These are phyloP conservation scores for Caenorhabditis sp. DNA, from an alignment of 2,888 invertebrate genomes.

Conservation along the genomic window DNA sequence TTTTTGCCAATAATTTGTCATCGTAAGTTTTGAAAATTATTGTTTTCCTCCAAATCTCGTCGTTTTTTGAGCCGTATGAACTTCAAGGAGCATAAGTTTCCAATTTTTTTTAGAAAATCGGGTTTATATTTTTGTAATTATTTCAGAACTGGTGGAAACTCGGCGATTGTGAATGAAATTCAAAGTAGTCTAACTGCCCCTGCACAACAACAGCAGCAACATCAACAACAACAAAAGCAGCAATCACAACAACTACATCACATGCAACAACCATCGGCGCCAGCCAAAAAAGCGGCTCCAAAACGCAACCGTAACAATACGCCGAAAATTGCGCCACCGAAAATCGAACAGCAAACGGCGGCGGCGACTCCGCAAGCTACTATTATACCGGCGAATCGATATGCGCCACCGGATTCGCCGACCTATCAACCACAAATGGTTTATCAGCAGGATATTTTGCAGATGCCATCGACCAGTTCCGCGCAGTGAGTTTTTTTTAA, in stretches of 20 bases:
- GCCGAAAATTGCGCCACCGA: constrained; percentile 4
- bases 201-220: constrained; percentile 2
- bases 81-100: too few species aligned
- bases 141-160: background rate
- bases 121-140: too few species aligned
- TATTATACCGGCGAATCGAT: constrained; percentile 6
- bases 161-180: background rate
- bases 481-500: background rate
- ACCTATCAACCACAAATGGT: constrained; percentile 14
- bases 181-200: background rate
- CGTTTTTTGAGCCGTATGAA: background rate
- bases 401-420: constrained; percentile 14
- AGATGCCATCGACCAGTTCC: constrained; percentile 8
- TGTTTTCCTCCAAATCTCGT: background rate
- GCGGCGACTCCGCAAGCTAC: constrained; percentile 1
- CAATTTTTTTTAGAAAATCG: too few species aligned
- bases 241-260: background rate
- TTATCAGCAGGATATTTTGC: constrained; percentile 9
- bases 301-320: constrained; percentile 2
- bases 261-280: background rate
- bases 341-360: constrained; percentile 6
- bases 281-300: background rate
- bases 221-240: background rate
- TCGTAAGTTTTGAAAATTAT: background rate
- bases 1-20: constrained; percentile 18